Evolutionary conservation across 2,888 invertebrate species (phyloP), one percentile per base, ranked within the genome.

Genomic region (Harpalus rufipes): DNA sequence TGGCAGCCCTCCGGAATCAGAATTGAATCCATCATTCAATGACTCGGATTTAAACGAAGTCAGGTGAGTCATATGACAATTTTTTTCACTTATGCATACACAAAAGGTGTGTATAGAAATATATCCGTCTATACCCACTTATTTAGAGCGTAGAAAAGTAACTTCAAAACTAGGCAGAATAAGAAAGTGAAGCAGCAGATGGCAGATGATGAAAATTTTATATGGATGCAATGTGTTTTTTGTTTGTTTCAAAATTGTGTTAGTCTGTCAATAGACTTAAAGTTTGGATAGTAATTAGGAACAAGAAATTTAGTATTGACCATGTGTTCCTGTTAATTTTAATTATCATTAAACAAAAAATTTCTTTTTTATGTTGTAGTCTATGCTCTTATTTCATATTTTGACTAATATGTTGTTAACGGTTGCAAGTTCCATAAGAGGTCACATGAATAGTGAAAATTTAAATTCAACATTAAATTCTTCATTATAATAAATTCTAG

Each of bases 1-100:
- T 72, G 92, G 92, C 0, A 91, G 93, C 1, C 25, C 39, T 7
- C 41, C 84, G 44, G 84, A 84, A 78, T 76, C 41, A 32, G 84
- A 79, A 51, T 12, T 51, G 14, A 8, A 25, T 21, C 21, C 51
- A 18, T 7, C 39, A 41, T 14, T 7, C 16, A 41, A 51, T 10
- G 51, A 74, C n/a, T 21, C 5, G 4, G 32, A 58, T 51, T 8
- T 41, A 44, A 85, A 85, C 58, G 85, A 85, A 85, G 72, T 85
- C 14, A 51, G 85, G 85, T 85, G 68, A 74, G 72, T 14, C 7
- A 65, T 21, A 14, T 12, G 63, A 51, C 72, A 74, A 44, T 6
- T 32, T 21, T 21, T 32, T 32, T 32, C 32, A 5, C 32, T 32
- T 32, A 32, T 32, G 32, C 5, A 32, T 32, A 32, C 32, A 3